These are phyloP conservation scores for Lasioglossum baleicum DNA, from an alignment of 1,140 invertebrate species.

Conservation along the genomic window DNA sequence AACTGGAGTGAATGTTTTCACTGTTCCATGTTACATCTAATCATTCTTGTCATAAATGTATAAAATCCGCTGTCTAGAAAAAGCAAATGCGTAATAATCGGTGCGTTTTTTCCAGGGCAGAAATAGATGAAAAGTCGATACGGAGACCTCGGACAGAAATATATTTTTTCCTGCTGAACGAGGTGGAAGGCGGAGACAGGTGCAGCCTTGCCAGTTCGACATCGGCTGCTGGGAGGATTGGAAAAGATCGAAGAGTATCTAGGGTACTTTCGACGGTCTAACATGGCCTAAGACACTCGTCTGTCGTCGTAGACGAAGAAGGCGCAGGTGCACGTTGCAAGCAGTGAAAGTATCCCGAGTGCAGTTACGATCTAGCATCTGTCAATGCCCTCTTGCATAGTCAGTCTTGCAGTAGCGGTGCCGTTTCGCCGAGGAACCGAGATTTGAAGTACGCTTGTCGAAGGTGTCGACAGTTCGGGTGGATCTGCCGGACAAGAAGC, in stretches of 20 bases:
- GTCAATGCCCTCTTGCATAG: constrained; percentile 70
- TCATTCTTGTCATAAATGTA: too few relatives aligned
- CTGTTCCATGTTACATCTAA: too few relatives aligned
- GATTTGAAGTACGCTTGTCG: constrained; percentile 31
- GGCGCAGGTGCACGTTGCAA: constrained; percentile 62
- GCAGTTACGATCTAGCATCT: constrained; percentile 70
- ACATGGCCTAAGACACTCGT: constrained; percentile 40
- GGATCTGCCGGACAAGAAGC: too few relatives aligned
- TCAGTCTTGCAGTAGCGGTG: constrained; percentile 61
- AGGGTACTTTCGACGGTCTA: constrained; percentile 40
- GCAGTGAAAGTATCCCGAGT: constrained; percentile 74
- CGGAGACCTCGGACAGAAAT: background rate
- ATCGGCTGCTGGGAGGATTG: background rate
- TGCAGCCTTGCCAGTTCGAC: constrained; percentile 12
- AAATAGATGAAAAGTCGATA: background rate
- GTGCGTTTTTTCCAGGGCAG: background rate
- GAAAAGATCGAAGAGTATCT: constrained; percentile 26
- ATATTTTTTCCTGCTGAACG: background rate
- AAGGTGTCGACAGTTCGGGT: background rate
- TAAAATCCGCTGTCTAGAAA: too few relatives aligned
- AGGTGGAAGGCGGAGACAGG: too few relatives aligned
- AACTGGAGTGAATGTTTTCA: too few relatives aligned
- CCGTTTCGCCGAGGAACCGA: constrained; percentile 45
- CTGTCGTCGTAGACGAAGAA: constrained; percentile 51
- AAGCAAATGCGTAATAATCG: background rate